Base-by-base conservation (phyloP, 1,140 invertebrate genomes). In the Drosophila kohkoa region DNA sequence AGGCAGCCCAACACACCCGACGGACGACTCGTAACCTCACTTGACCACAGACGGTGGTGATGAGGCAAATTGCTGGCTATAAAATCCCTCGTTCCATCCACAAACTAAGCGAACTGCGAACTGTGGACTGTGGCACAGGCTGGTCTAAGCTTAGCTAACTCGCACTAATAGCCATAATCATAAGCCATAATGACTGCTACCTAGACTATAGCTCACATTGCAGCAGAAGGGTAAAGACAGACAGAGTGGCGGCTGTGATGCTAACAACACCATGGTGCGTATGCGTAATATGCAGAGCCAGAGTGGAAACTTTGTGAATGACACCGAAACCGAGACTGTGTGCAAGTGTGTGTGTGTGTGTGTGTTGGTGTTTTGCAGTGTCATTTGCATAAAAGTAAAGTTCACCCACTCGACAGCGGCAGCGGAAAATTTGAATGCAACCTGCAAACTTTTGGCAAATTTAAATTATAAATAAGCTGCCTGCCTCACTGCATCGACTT, bases 331-430 rank as follows among this genome's bases (percentile, higher is more conserved):
- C 52, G 45, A 77, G 63, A 65, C 57, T 45, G 15, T 62, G 13
- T 57, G 51, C 52, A 45, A 58, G 30, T 72, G 38, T 45, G 48
- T 35, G 45, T 46, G 4, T 57, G 45, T 54, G 32, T 35, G 57
- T 64, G 64, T 51, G 58, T 51, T 55, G 65, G 51, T 83, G 77
- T 80, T 64, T 64, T 75, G 80, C 70, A 69, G 70, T 79, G 86
- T 81, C 85, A 89, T 89, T 89, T 89, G 67, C 85, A 89, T 89
- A 89, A 89, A 85, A 85, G 85, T 89, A 89, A 89, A 89, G 85
- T 89, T 89, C 85, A 90, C 86, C 85, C 85, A 88, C 86, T 81
- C 85, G 85, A 82, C 73, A 82, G 70, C 20, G 20, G 35, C 75
- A 81, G 81, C 67, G 62, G 62, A 76, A 76, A 76, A 72, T 76